Evolutionary conservation across 2,113 vertebrate species (phyloP).

Genomic region (Callorhinus ursinus): DNA sequence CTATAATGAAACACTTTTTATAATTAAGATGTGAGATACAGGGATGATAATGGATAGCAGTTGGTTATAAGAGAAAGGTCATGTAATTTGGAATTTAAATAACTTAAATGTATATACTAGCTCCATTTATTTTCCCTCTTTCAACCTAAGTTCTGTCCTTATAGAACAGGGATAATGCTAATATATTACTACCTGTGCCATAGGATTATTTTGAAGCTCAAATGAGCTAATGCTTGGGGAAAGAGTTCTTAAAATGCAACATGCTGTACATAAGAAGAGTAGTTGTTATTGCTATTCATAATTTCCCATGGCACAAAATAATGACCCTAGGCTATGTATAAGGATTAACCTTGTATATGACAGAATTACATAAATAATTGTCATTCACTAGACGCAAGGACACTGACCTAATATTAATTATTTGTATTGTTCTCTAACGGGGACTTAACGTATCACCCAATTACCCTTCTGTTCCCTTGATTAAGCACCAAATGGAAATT

Average conservation of each 20-base stretch:
- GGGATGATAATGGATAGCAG: neutral
- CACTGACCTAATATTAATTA: constrained; percentile 23
- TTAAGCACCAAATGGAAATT: neutral
- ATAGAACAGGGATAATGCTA: neutral
- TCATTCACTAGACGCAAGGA: neutral
- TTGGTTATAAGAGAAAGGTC: neutral
- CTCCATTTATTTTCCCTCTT: neutral
- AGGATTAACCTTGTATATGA: constrained; percentile 36
- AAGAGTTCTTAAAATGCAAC: neutral
- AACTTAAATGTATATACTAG: neutral
- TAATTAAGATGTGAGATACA: neutral
- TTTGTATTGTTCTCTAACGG: neutral
- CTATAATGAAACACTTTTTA: neutral
- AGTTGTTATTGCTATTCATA: neutral
- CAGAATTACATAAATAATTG: constrained; percentile 52
- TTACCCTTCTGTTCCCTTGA: constrained; percentile 37
- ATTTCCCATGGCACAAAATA: neutral
- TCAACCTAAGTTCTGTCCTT: neutral
- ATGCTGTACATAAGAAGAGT: neutral
- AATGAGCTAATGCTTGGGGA: neutral
- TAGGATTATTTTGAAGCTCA: neutral
- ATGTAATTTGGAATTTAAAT: neutral
- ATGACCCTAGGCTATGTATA: neutral
- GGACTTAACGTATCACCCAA: constrained; percentile 29
- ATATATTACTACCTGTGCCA: neutral